Conservation (phyloP, 2,797 vertebrate genomes). For the Acanthurus tractus region DNA sequence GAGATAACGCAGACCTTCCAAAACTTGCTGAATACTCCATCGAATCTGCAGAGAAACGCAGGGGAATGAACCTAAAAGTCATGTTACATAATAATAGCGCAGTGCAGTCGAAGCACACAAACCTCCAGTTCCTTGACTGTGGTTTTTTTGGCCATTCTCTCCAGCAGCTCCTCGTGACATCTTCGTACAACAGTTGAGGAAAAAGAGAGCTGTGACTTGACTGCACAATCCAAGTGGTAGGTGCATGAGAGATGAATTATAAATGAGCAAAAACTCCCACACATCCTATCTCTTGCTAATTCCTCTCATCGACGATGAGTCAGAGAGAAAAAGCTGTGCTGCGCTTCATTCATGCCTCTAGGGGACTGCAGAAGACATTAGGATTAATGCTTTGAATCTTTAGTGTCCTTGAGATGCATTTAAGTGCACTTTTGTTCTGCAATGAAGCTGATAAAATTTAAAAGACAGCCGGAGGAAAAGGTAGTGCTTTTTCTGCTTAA, state of each 20-base stretch:
- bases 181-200: constrained; percentile 86
- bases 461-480: constrained; percentile 24
- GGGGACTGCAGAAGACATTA: constrained; percentile 57
- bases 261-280: constrained; percentile 73
- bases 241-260: constrained; percentile 70
- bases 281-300: constrained; percentile 63
- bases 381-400: constrained; percentile 63
- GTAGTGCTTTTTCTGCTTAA: neutral
- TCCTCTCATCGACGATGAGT: constrained; percentile 70
- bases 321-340: constrained; percentile 59
- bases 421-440: constrained; percentile 39
- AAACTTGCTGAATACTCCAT: constrained; percentile 88
- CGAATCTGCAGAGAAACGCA: constrained; percentile 83
- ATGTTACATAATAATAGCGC: constrained; percentile 57
- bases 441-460: constrained; percentile 12
- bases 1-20: constrained; percentile 91
- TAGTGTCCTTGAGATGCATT: constrained; percentile 46
- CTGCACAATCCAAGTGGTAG: constrained; percentile 52
- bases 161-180: constrained; percentile 94
- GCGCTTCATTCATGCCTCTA: constrained; percentile 65
- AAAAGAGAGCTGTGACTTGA: constrained; percentile 41
- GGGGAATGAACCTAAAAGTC: constrained; percentile 21
- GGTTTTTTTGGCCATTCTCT: constrained; percentile 91
- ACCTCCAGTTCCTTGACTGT: constrained; percentile 93
- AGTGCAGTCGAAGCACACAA: constrained; percentile 68